These are phyloP conservation scores for Drosophila mojavensis DNA, from an alignment of 1,140 invertebrate species.

Conservation along the genomic window DNA sequence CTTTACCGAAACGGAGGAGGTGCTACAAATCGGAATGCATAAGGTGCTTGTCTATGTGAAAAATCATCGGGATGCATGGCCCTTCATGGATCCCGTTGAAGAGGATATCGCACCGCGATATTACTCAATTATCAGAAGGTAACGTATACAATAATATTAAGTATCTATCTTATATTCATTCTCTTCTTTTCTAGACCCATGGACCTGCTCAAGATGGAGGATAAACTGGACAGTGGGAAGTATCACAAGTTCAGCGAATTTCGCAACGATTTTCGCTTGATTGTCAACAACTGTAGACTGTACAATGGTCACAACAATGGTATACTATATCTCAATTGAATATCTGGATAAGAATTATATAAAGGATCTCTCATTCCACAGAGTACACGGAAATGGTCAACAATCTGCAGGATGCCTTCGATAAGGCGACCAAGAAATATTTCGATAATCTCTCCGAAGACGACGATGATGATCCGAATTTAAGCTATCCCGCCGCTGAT, in stretches of 20 bases:
- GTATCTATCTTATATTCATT: neutral
- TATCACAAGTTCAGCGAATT: conserved; percentile 93
- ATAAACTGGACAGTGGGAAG: conserved; percentile 91
- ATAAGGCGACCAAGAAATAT: conserved; percentile 91
- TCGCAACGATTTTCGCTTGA: conserved; percentile 93
- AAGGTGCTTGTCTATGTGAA: conserved; percentile 94
- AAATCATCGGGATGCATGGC: conserved; percentile 95
- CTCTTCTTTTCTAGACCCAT: conserved; percentile 87
- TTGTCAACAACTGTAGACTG: conserved; percentile 95
- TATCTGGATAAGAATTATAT: neutral
- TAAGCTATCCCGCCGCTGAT: conserved; percentile 86
- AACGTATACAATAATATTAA: neutral
- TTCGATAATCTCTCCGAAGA: conserved; percentile 91
- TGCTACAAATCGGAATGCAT: conserved; percentile 93
- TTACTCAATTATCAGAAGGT: conserved; percentile 88
- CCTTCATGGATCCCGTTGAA: conserved; percentile 95
- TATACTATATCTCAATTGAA: conserved; percentile 84
- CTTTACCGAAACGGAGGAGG: conserved; percentile 91
- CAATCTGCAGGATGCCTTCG: conserved; percentile 91
- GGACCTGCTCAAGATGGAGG: conserved; percentile 95
- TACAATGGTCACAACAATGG: conserved; percentile 97
- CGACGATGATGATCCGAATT: conserved; percentile 88
- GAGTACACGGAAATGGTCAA: conserved; percentile 95
- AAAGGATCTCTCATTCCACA: conserved; percentile 70
- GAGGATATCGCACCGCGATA: conserved; percentile 96